Base-by-base conservation (phyloP, 1,140 invertebrate genomes). In the Drosophila mojavensis region DNA sequence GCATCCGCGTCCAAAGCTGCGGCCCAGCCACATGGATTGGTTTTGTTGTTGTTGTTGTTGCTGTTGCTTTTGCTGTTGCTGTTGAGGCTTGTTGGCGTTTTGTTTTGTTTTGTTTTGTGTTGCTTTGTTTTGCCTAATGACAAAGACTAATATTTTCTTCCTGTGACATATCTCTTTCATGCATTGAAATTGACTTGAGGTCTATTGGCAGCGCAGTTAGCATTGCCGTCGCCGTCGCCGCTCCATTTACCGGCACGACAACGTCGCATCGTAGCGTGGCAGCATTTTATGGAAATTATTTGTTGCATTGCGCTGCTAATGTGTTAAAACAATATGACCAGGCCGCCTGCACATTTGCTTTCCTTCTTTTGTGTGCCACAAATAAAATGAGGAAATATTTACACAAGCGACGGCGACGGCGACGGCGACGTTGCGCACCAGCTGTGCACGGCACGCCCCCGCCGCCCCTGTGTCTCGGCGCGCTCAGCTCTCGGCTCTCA, bases 101-200 rank as follows among this genome's bases (percentile, higher is more conserved):
- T 63, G 39, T 48, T 41, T 48, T 33, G 30, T 51, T 30, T 50
- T 39, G 41, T 68, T 71, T 65, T 53, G 61, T 75, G 72, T 74
- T 72, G 72, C 82, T 91, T 91, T 90, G 76, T 79, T 85, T 84
- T 84, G 77, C 84, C 84, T 91, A 91, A 91, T 91, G 81, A 91
- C 90, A 91, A 91, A 91, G 78, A 89, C 90, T 83, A 91, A 91
- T 91, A 91, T 91, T 91, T 90, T 91, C 90, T 91, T 91, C 90
- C 90, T 91, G 90, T 91, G 90, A 91, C 90, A 90, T 91, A 89
- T 89, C 84, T 89, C 78, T 68, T 63, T 66, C 72, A 61, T 82
- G 73, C 79, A 89, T 89, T 83, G 66, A 84, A 82, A 89, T 89
- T 83, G 83, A 73, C 76, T 75, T 76, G 74, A 67, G 54, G 67